phyloP scores from a whole-genome alignment of 2,888 invertebrate genomes.

The Lithophane ornitopus region DNA sequence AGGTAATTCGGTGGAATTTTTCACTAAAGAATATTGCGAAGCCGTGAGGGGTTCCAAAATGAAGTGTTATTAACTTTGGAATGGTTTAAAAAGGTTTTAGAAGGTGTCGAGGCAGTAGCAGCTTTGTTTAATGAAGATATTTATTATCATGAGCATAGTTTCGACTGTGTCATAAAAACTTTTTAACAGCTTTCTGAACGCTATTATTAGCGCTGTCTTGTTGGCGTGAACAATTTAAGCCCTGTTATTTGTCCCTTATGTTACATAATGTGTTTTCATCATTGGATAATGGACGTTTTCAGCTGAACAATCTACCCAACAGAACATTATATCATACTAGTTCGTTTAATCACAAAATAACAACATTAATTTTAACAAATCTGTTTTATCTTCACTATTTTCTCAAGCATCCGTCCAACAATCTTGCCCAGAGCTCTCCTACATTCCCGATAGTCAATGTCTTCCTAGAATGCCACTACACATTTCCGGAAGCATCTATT shows the following conservation, averaged over 20 bases:
- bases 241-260: slow-evolving; percentile 21
- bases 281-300: neutral
- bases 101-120: slow-evolving; percentile 55
- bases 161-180: slow-evolving; percentile 47
- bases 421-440: slow-evolving; percentile 26
- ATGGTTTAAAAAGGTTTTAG: slow-evolving; percentile 58
- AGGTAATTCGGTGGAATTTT: slow-evolving; percentile 62
- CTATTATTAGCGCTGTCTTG: slow-evolving; percentile 52
- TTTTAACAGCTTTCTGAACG: slow-evolving; percentile 46
- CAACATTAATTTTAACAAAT: slow-evolving; percentile 22
- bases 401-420: slow-evolving; percentile 32
- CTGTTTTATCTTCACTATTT: slow-evolving; percentile 37
- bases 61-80: slow-evolving; percentile 59
- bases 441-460: slow-evolving; percentile 64
- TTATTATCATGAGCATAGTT: slow-evolving; percentile 59
- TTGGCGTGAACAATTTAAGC: slow-evolving; percentile 17
- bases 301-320: neutral
- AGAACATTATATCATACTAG: neutral
- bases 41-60: slow-evolving; percentile 55
- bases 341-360: slow-evolving; percentile 2
- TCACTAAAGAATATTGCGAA: slow-evolving; percentile 46
- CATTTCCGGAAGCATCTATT: slow-evolving; percentile 72
- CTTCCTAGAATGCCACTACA: slow-evolving; percentile 68
- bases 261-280: slow-evolving; percentile 5
- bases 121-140: slow-evolving; percentile 62